Conservation (phyloP, 1,140 invertebrate species). For the Eufriesea mexicana region DNA sequence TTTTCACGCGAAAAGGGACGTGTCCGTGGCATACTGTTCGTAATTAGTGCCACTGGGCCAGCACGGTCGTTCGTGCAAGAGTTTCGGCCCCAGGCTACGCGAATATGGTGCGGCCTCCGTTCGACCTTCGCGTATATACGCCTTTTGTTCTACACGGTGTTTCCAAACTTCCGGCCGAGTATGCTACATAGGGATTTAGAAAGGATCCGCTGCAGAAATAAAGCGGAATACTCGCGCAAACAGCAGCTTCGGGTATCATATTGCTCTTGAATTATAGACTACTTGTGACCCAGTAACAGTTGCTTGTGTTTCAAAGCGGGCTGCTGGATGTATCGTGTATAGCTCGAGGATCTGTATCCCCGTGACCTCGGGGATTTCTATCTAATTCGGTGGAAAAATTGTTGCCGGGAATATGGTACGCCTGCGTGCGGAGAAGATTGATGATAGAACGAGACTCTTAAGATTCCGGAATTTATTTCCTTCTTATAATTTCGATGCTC, state of each 20-base stretch:
- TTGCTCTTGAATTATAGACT: not conserved
- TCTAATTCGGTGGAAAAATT: too few relatives aligned
- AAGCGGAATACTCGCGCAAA: not conserved
- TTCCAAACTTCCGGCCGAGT: not conserved
- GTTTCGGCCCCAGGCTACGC: slow-evolving; percentile 17
- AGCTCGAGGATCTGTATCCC: not conserved
- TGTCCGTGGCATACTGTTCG: slow-evolving; percentile 23
- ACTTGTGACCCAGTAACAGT: not conserved
- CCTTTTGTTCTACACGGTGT: not conserved
- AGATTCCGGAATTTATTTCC: too few relatives aligned
- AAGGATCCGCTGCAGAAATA: not conserved
- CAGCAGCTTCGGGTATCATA: not conserved
- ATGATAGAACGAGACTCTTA: too few relatives aligned
- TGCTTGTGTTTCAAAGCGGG: not conserved
- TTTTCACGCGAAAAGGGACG: not conserved
- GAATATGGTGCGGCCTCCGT: slow-evolving; percentile 1
- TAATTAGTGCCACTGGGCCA: slow-evolving; percentile 58
- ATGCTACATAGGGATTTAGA: not conserved
- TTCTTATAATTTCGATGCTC: too few relatives aligned
- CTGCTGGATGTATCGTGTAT: not conserved
- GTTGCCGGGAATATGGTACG: too few relatives aligned
- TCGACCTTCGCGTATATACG: not conserved
- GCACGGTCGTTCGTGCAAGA: slow-evolving; percentile 8
- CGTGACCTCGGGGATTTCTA: too few relatives aligned
- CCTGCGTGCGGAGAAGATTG: too few relatives aligned